Base-by-base conservation (phyloP, 2,797 vertebrate species). In the Adelosebastes latens region DNA sequence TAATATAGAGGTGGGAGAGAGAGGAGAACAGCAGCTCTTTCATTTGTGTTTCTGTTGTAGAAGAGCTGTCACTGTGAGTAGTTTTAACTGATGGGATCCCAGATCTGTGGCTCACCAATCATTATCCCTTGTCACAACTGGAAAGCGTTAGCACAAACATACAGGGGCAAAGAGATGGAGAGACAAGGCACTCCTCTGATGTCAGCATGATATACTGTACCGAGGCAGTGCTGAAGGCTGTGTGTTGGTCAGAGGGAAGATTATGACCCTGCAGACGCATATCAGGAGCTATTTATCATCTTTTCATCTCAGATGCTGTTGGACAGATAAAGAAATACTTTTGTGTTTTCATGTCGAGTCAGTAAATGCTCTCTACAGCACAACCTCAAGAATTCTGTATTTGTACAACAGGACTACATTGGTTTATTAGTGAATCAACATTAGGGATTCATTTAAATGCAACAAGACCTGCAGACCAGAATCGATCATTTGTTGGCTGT, bases 71-170 rank as follows among this genome's bases (percentile, higher is more conserved):
- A 93, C 77, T 81, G 78, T 75, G 82, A 88, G 80, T 87, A 84
- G 74, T 85, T 92, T 89, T 91, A 92, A 93, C 90, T 92, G 93
- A 95, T 95, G 89, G 88, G 88, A 89, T 90, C 86, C 89, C 72
- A 85, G 86, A 92, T 93, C 86, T 85, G 82, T 79, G 81, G 80
- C 84, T 89, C 88, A 92, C 91, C 82, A 90, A 92, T 94, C 92
- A 93, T 93, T 92, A 92, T 86, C 84, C 77, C 74, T 67, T 89
- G 92, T 92, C 92, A 92, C 87, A 87, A 87, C 76, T 84, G 86
- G 81, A 85, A 87, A 88, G 84, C 59, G 73, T 75, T 79, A 75
- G 71, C 82, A 63, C 74, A 83, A 73, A 87, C 83, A 86, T 49
- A 78, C 53, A 34, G 70, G 67, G 66, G 42, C 67, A 20, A 49